A percentile compares a stretch with the other conserved stretches of the same genome.
phyloP scores from a whole-genome alignment of 1,140 invertebrate genomes.

The Babylonia areolata region DNA sequence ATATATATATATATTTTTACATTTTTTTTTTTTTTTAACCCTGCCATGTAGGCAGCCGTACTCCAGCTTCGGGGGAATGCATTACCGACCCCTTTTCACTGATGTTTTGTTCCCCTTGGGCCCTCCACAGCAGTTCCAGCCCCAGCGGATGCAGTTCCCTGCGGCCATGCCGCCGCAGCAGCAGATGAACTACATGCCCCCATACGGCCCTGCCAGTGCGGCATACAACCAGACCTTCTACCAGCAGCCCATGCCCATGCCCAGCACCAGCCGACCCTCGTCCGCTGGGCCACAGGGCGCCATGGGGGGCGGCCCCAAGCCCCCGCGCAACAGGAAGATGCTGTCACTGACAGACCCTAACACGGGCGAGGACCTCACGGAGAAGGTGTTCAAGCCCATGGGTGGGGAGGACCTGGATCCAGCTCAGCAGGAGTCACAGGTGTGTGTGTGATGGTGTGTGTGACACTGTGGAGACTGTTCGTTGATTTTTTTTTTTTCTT shows the following conservation, averaged over 20 bases:
- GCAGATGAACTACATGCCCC: background rate
- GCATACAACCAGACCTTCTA: background rate
- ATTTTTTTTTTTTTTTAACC: too few species aligned
- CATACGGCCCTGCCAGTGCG: background rate
- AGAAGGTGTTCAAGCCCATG: background rate
- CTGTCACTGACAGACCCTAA: background rate
- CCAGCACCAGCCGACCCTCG: background rate
- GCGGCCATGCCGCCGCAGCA: background rate
- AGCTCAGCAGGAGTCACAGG: background rate
- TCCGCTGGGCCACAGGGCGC: background rate
- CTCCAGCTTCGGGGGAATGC: too few species aligned
- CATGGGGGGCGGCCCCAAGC: background rate
- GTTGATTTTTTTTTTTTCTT: too few species aligned
- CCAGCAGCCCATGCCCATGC: background rate
- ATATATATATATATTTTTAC: too few species aligned
- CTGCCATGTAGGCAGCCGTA: too few species aligned
- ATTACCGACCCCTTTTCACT: too few species aligned
- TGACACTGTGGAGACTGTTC: too few species aligned
- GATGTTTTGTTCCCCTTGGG: background rate
- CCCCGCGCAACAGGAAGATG: background rate
- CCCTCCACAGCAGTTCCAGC: background rate
- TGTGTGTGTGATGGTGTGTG: too few species aligned
- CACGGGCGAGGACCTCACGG: background rate
- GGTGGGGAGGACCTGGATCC: background rate
- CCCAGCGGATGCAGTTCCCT: conserved; percentile 4